Evolutionary conservation across 2,797 vertebrate genomes (phyloP).

Genomic region (Mormyrops attenuatus): DNA sequence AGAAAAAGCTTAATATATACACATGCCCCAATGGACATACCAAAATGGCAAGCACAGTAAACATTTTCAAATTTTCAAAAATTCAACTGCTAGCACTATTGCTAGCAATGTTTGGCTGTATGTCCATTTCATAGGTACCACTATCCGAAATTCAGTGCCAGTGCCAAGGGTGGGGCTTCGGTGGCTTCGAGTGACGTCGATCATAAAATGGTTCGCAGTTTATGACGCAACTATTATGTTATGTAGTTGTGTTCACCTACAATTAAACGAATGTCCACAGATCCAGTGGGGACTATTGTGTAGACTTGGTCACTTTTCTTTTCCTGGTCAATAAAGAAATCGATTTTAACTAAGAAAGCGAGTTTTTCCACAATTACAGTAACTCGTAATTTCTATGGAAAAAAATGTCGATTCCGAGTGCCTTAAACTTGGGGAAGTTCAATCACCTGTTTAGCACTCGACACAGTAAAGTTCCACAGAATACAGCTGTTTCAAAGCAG

Average conservation of each 20-base stretch:
- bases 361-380: background rate
- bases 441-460: background rate
- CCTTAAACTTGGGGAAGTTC: background rate
- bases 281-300: background rate
- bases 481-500: background rate
- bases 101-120: background rate
- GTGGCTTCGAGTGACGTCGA: background rate
- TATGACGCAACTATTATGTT: background rate
- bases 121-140: background rate
- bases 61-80: background rate
- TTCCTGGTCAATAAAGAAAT: background rate
- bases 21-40: background rate
- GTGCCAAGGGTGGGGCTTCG: background rate
- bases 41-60: background rate
- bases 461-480: background rate
- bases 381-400: background rate
- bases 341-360: background rate
- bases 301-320: background rate
- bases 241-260: background rate
- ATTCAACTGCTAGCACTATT: background rate
- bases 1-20: background rate
- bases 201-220: background rate
- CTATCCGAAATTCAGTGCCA: background rate
- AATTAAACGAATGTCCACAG: background rate
- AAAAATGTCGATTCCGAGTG: background rate